Evolutionary conservation across 1,140 invertebrate genomes (phyloP).

Genomic region (Eriosoma lanigerum): DNA sequence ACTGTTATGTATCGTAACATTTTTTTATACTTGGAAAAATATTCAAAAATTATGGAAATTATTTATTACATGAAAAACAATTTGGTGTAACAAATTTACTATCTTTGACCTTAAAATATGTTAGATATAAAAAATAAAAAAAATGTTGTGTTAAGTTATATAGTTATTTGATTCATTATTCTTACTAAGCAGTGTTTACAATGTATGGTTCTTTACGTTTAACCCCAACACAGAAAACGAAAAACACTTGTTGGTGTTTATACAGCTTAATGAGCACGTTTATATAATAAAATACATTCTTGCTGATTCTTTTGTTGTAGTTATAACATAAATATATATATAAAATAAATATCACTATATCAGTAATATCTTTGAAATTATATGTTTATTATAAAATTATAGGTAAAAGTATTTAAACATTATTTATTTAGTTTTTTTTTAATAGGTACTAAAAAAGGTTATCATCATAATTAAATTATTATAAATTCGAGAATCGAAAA

Average conservation of each 20-base stretch:
- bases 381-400: not conserved
- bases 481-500: conserved; percentile 48
- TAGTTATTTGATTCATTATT: conserved; percentile 23
- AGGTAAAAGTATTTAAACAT: not conserved
- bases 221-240: conserved; percentile 22
- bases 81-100: not conserved
- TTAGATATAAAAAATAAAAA: not conserved
- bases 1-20: too few species aligned
- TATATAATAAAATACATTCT: too few species aligned
- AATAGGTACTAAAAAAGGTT: too few species aligned
- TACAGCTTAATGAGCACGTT: conserved; percentile 31
- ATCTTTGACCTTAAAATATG: conserved; percentile 9
- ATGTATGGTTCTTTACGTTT: conserved; percentile 16
- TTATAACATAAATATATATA: conserved; percentile 27
- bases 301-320: conserved; percentile 31
- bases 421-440: not conserved
- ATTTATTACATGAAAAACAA: not conserved
- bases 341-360: conserved; percentile 31
- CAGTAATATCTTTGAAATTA: not conserved
- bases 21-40: not conserved
- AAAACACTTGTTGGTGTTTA: conserved; percentile 41
- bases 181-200: conserved; percentile 27
- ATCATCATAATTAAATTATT: not conserved
- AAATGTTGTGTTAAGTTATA: conserved; percentile 15
- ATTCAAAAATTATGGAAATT: not conserved